A percentile compares a stretch with the other conserved stretches of the same genome.
Conservation (phyloP, 2,888 invertebrate genomes). For the Andrena dorsata region DNA sequence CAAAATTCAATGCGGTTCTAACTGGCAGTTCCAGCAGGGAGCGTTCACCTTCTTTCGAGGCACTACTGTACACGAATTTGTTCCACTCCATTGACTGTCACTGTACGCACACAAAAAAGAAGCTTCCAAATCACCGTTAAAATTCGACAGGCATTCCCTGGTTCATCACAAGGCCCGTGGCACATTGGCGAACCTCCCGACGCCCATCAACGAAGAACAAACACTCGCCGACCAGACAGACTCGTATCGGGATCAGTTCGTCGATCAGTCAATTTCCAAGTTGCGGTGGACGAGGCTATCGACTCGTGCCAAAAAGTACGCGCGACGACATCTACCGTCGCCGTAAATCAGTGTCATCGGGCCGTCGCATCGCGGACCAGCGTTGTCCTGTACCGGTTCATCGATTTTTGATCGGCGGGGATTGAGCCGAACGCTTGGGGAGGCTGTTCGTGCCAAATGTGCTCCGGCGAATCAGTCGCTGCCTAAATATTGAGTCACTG, state of each 20-base stretch:
- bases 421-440: conserved; percentile 5
- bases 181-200: not conserved
- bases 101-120: too few relatives aligned
- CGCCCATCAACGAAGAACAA: not conserved
- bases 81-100: too few relatives aligned
- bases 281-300: not conserved
- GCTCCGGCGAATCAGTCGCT: conserved; percentile 60
- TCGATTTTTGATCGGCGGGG: conserved; percentile 31
- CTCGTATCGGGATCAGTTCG: conserved; percentile 7
- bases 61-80: too few relatives aligned
- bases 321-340: conserved; percentile 4
- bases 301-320: conserved; percentile 3
- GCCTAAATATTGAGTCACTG: conserved; percentile 79
- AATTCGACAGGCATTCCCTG: too few relatives aligned
- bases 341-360: not conserved
- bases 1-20: too few relatives aligned
- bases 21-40: too few relatives aligned
- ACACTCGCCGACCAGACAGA: not conserved
- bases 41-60: too few relatives aligned
- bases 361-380: too few relatives aligned
- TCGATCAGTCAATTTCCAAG: conserved; percentile 28
- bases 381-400: not conserved
- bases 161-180: too few relatives aligned
- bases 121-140: too few relatives aligned
- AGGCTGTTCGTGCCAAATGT: conserved; percentile 48